A percentile compares a stretch with the other conserved stretches of the same genome.
phyloP scores from a whole-genome alignment of 2,888 invertebrate species.

The Ochropleura plecta region DNA sequence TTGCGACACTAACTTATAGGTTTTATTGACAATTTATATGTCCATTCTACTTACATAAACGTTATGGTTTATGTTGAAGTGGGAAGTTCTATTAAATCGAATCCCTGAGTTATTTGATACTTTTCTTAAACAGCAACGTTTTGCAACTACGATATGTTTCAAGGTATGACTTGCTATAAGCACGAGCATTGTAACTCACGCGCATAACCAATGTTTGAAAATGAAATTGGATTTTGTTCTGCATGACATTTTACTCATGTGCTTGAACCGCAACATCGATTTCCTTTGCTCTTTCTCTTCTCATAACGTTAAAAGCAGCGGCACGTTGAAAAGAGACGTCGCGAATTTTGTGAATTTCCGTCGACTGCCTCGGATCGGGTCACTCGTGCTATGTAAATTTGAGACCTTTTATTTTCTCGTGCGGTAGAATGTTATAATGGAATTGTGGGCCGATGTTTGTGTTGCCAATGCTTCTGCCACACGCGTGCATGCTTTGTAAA shows the following conservation, averaged over 20 bases:
- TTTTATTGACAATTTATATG: slow-evolving; percentile 79
- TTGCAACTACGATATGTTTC: slow-evolving; percentile 47
- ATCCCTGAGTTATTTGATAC: slow-evolving; percentile 47
- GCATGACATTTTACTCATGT: slow-evolving; percentile 82
- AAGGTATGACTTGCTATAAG: slow-evolving; percentile 69
- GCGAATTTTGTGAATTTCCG: slow-evolving; percentile 73
- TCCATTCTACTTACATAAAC: slow-evolving; percentile 69
- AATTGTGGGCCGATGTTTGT: slow-evolving; percentile 78
- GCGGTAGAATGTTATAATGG: slow-evolving; percentile 80
- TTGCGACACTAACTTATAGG: slow-evolving; percentile 78
- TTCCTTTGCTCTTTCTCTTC: slow-evolving; percentile 74
- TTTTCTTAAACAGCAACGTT: slow-evolving; percentile 49
- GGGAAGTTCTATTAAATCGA: slow-evolving; percentile 52
- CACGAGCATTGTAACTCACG: slow-evolving; percentile 82
- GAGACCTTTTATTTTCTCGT: slow-evolving; percentile 83
- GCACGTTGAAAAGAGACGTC: slow-evolving; percentile 77
- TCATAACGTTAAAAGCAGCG: slow-evolving; percentile 61
- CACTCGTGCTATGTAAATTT: slow-evolving; percentile 85
- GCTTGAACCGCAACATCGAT: slow-evolving; percentile 76
- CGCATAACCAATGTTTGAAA: slow-evolving; percentile 82
- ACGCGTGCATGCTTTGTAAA: slow-evolving; percentile 76
- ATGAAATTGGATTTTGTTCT: slow-evolving; percentile 82
- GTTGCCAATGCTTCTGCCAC: slow-evolving; percentile 76
- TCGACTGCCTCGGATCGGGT: slow-evolving; percentile 71
- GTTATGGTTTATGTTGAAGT: slow-evolving; percentile 69